Percentiles rank a stretch among this genome's conserved stretches.
Evolutionary conservation across 2,888 invertebrate genomes (phyloP).

Genomic region (Oscheius sp.): DNA sequence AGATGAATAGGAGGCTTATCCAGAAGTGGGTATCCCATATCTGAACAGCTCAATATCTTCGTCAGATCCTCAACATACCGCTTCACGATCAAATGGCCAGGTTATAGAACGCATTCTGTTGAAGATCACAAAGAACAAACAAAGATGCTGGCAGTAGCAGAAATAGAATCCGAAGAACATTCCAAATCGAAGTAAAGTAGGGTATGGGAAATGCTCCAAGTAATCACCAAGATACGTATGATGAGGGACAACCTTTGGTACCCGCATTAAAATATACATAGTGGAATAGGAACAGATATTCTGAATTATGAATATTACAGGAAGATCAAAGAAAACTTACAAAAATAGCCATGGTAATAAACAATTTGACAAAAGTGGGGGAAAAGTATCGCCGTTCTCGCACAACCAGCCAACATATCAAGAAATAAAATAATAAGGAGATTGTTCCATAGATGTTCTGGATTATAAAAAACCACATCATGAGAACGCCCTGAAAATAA

Average conservation of each 20-base stretch:
- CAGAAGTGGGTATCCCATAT: slow-evolving; percentile 37
- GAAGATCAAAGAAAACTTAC: slow-evolving; percentile 8
- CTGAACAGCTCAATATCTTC: slow-evolving; percentile 19
- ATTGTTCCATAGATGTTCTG: slow-evolving; percentile 19
- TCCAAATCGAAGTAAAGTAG: slow-evolving; percentile 11
- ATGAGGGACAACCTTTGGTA: slow-evolving; percentile 13
- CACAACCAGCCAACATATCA: slow-evolving; percentile 19
- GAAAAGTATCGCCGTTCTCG: slow-evolving; percentile 32
- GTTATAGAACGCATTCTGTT: slow-evolving; percentile 35
- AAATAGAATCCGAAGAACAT: slow-evolving; percentile 28
- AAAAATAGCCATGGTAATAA: slow-evolving; percentile 29
- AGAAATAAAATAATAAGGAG: slow-evolving; percentile 25
- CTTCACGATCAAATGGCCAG: slow-evolving; percentile 34
- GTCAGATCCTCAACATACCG: background rate
- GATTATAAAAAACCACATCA: slow-evolving; percentile 30
- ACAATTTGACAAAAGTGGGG: slow-evolving; percentile 33
- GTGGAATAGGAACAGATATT: slow-evolving; percentile 28
- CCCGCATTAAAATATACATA: slow-evolving; percentile 15
- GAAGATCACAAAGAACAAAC: slow-evolving; percentile 27
- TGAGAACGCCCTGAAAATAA: background rate
- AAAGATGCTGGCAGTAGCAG: slow-evolving; percentile 30
- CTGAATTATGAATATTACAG: background rate
- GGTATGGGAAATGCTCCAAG: slow-evolving; percentile 23
- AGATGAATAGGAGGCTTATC: slow-evolving; percentile 33
- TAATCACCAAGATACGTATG: background rate